Conservation (phyloP, 2,113 vertebrate genomes). For the Cynoglossus semilaevis region DNA sequence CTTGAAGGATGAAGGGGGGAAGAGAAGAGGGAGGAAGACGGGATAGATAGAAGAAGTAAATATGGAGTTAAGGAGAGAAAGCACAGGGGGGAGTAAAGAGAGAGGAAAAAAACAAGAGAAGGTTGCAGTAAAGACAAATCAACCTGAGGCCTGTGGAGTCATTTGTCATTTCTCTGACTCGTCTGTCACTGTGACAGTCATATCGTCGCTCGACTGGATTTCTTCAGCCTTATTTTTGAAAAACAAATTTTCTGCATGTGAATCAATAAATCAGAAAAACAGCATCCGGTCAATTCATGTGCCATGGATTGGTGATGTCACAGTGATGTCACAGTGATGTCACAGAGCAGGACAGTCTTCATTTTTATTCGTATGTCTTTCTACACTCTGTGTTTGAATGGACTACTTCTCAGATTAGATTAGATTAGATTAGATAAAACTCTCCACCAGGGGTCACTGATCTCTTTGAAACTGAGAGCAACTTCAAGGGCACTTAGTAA, state of each 20-base stretch:
- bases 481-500: too few species aligned
- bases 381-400: too few species aligned
- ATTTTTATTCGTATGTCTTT: too few species aligned
- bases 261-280: too few species aligned
- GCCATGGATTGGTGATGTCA: too few species aligned
- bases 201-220: slow-evolving; percentile 24
- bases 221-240: background rate
- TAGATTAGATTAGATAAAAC: too few species aligned
- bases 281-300: too few species aligned
- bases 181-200: slow-evolving; percentile 47
- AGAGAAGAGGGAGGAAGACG: background rate
- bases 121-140: slow-evolving; percentile 20
- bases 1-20: slow-evolving; percentile 13
- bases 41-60: background rate
- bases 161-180: slow-evolving; percentile 34
- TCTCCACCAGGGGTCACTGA: too few species aligned
- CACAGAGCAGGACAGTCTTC: too few species aligned
- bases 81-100: background rate
- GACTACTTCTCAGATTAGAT: too few species aligned
- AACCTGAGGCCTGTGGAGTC: slow-evolving; percentile 30
- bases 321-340: too few species aligned
- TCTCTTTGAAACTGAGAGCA: too few species aligned
- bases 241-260: background rate
- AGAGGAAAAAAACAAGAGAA: slow-evolving; percentile 3
- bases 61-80: background rate